Conservation (phyloP, 1,140 invertebrate species). For the Phthorimaea operculella region DNA sequence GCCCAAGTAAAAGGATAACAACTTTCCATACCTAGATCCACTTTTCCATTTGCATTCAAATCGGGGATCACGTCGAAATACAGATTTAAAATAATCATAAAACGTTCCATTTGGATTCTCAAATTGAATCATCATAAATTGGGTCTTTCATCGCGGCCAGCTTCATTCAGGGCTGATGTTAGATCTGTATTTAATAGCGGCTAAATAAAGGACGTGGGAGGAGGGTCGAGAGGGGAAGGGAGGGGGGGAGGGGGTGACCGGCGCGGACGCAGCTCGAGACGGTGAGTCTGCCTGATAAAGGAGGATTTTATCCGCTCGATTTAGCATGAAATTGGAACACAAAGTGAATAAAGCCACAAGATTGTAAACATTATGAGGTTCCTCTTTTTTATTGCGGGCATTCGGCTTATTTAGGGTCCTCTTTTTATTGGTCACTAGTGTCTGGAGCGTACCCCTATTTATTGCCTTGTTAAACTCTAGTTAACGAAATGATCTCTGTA, state of each 20-base stretch:
- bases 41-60: not conserved
- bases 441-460: conserved; percentile 48
- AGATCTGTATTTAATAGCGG: conserved; percentile 55
- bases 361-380: conserved; percentile 66
- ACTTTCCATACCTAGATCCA: not conserved
- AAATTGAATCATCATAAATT: conserved; percentile 44
- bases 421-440: conserved; percentile 56
- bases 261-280: conserved; percentile 38
- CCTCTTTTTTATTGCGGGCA: conserved; percentile 61
- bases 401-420: conserved; percentile 62
- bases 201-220: conserved; percentile 8
- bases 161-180: conserved; percentile 45
- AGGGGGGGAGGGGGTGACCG: conserved; percentile 13
- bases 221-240: conserved; percentile 1
- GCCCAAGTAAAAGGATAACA: too few species aligned
- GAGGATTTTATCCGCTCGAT: conserved; percentile 64
- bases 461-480: conserved; percentile 64
- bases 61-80: not conserved
- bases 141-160: conserved; percentile 40
- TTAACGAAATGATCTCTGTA: conserved; percentile 53
- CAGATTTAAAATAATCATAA: conserved; percentile 15
- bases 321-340: conserved; percentile 68
- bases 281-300: conserved; percentile 62
- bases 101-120: conserved; percentile 17
- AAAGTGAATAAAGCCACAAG: conserved; percentile 68